Evolutionary conservation across 1,140 invertebrate species (phyloP).

Genomic region (Kradibia gibbosae): DNA sequence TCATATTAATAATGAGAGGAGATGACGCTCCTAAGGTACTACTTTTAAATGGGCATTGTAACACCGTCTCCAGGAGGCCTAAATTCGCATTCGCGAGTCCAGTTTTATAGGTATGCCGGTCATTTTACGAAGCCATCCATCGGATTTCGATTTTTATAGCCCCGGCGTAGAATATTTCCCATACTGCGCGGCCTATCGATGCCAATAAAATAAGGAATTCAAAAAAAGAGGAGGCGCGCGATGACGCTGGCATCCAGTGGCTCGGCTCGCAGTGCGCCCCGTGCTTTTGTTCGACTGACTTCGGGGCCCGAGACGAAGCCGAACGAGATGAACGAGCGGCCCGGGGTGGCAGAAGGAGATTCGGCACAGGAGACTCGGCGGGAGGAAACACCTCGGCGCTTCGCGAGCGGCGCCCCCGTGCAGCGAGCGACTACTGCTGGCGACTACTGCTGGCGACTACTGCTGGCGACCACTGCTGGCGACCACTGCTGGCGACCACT

Average conservation of each 20-base stretch:
- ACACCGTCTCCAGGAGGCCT: background rate
- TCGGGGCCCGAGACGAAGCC: background rate
- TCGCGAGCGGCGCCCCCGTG: no score
- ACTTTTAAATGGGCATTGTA: no score
- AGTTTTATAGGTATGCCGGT: background rate
- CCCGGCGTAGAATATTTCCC: background rate
- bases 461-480: no score
- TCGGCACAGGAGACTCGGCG: background rate
- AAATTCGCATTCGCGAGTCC: conserved; percentile 16
- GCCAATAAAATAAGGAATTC: background rate
- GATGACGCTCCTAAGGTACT: no score
- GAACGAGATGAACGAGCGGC: no score
- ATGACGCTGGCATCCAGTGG: background rate
- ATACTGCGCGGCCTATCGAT: background rate
- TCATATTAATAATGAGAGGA: background rate
- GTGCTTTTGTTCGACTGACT: no score
- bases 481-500: no score
- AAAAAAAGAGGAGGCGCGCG: background rate
- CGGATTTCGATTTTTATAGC: background rate
- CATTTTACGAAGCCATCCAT: background rate
- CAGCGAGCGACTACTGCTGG: no score
- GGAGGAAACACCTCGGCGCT: background rate
- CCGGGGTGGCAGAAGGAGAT: background rate
- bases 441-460: no score
- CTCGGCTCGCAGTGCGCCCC: no score